Evolutionary conservation across 2,888 invertebrate species (phyloP).

Genomic region (Callyntrura guangdongensis): DNA sequence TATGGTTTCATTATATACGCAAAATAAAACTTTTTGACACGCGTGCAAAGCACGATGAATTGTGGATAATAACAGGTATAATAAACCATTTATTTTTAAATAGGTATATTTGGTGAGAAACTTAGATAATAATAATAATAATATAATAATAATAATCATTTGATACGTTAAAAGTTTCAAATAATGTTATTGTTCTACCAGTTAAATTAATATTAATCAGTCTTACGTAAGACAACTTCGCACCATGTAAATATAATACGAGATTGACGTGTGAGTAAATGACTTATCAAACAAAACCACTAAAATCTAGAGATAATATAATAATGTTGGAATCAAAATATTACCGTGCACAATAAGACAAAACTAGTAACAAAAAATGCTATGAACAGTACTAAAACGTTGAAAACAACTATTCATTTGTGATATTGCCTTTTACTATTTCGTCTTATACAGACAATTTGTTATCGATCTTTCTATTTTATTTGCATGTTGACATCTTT

Average conservation of each 20-base stretch:
- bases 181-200: not conserved
- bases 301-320: not conserved
- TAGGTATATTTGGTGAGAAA: conserved; percentile 35
- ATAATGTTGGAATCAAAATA: conserved; percentile 23
- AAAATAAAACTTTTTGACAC: no score
- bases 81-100: not conserved
- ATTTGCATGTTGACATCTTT: not conserved
- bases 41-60: not conserved
- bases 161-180: conserved; percentile 54
- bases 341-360: not conserved
- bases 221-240: conserved; percentile 66
- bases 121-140: no score
- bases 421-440: not conserved
- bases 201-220: conserved; percentile 63
- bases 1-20: no score
- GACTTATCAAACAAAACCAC: conserved; percentile 14
- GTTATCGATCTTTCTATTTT: not conserved
- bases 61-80: not conserved
- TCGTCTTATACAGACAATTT: not conserved
- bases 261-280: conserved; percentile 55
- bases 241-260: not conserved
- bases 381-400: conserved; percentile 27
- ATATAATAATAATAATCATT: conserved; percentile 28
- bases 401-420: not conserved
- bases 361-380: conserved; percentile 20